A percentile compares a stretch with the other conserved stretches of the same genome.
These are phyloP conservation scores for Lytechinus variegatus DNA, from an alignment of 35 echinoderm and acorn worm genomes.

Conservation along the genomic window DNA sequence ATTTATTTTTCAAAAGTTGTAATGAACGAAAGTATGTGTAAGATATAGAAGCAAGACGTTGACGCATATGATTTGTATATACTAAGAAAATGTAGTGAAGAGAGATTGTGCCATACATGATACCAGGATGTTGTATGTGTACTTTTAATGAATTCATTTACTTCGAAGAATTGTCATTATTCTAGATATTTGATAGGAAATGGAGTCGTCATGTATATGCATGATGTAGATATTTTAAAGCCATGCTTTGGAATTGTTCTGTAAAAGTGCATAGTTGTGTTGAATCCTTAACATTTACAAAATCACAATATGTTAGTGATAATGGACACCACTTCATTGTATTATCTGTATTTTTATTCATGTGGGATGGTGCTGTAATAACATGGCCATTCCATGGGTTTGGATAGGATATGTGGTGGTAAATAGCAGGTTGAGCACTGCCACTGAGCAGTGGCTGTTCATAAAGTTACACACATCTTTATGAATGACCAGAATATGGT, in stretches of 20 bases:
- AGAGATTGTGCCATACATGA: neutral
- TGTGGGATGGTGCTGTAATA: too few relatives aligned
- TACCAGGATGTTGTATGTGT: too few relatives aligned
- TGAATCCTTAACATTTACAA: neutral
- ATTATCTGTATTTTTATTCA: too few relatives aligned
- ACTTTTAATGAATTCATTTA: neutral
- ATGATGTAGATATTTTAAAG: neutral
- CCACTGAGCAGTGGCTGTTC: too few relatives aligned
- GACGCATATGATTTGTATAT: neutral
- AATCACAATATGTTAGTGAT: neutral
- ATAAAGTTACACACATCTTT: too few relatives aligned
- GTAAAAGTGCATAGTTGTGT: neutral
- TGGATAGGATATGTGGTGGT: too few relatives aligned
- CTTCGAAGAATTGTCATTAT: neutral
- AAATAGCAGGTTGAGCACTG: too few relatives aligned
- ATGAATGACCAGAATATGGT: too few relatives aligned
- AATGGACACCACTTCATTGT: neutral
- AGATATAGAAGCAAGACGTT: neutral
- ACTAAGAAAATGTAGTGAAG: neutral
- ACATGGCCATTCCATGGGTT: too few relatives aligned
- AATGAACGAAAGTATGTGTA: neutral
- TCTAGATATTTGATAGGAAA: neutral
- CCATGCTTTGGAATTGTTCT: neutral
- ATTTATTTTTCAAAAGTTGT: neutral
- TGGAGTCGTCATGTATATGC: neutral